Base-by-base conservation (phyloP, 2,888 invertebrate species). In the Apamea epomidion region DNA sequence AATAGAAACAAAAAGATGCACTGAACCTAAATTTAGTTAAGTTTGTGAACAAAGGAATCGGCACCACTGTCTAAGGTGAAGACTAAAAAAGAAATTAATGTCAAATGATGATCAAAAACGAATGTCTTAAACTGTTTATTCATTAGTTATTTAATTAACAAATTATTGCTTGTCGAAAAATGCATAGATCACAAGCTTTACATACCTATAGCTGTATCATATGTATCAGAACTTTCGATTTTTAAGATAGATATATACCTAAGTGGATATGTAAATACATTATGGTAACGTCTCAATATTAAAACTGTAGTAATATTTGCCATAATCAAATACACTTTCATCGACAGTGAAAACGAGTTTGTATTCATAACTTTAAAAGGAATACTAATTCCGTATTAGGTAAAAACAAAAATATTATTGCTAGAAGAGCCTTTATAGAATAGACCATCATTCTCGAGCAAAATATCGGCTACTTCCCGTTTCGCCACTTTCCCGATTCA, bases 251-350 rank as follows among this genome's bases (percentile, higher is more conserved):
- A 12, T 12, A 60, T 60, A 18, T 14, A 69, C 14, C 12, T 54
- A 73, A 60, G 21, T 67, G 51, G 18, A 10, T 83, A 80, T 83
- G 71, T 83, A 85, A 82, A 85, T 85, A 68, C 74, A 64, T 18
- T 21, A 0, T 60, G 60, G 74, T 60, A 62, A 64, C 37, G 65
- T 64, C 54, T 81, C 16, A 45, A 54, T 51, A 54, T 68, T 48
- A 62, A 82, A 82, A 51, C 45, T 48, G 45, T 54, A 78, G 54
- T 25, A 68, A 72, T 78, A 69, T 73, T 83, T 73, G 60, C 21
- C 5, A 65, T 65, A 86, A 58, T 77, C 8, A 64, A 71, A 76
- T 74, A n/a, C 74, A 64, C 62, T 86, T 80, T 77, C 71, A n/a
- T 76, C 29, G 74, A 29, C 0, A 32, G 74, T 64, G 71, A 69